A percentile compares a stretch with the other conserved stretches of the same genome.
phyloP scores from a whole-genome alignment of 2,888 invertebrate species.

The Hirtodrosophila histrioides region DNA sequence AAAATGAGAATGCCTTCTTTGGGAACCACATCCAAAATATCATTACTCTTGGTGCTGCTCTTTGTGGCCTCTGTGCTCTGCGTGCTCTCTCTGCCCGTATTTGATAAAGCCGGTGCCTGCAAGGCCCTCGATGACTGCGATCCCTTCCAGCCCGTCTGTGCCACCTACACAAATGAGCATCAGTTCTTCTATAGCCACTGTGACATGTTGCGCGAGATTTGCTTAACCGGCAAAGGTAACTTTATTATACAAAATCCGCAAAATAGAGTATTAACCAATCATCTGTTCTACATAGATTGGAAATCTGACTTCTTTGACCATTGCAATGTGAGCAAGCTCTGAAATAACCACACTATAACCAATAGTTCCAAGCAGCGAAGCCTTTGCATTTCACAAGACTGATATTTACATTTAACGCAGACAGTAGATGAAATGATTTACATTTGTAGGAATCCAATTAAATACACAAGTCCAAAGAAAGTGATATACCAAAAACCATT shows the following conservation, averaged over 20 bases:
- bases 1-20: conserved; percentile 24
- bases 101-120: conserved; percentile 43
- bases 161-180: conserved; percentile 71
- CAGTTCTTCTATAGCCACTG: conserved; percentile 82
- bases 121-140: conserved; percentile 67
- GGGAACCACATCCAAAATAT: conserved; percentile 33
- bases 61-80: conserved; percentile 39
- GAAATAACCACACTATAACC: background rate
- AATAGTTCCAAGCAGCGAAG: background rate
- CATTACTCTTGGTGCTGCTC: conserved; percentile 44
- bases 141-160: conserved; percentile 76
- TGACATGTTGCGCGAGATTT: conserved; percentile 79
- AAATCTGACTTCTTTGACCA: conserved; percentile 75
- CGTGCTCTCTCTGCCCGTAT: conserved; percentile 55
- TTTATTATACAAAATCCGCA: background rate
- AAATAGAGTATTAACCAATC: too few relatives aligned
- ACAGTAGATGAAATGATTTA: background rate
- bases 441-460: conserved; percentile 1
- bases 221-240: conserved; percentile 79
- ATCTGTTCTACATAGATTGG: conserved; percentile 68
- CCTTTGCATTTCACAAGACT: conserved; percentile 36
- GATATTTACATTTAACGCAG: conserved; percentile 9
- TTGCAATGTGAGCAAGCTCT: conserved; percentile 73
- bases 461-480: too few relatives aligned
- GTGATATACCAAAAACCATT: too few relatives aligned